Evolutionary conservation across 2,797 vertebrate genomes (phyloP).

Genomic region (Notamacropus eugenii): DNA sequence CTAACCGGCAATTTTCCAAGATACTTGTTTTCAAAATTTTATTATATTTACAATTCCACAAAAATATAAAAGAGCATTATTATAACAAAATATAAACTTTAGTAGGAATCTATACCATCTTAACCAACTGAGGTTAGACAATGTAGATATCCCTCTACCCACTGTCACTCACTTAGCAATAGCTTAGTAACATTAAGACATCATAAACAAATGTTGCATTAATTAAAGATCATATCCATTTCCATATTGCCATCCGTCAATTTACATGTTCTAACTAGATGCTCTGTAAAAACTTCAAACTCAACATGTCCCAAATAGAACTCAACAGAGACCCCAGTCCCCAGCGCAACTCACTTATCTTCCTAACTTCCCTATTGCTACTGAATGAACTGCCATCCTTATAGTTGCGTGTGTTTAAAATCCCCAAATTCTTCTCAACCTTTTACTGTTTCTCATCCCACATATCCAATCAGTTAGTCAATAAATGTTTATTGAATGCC

Average conservation of each 20-base stretch:
- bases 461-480: not conserved
- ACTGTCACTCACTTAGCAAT: not conserved
- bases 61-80: not conserved
- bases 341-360: not conserved
- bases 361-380: not conserved
- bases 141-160: not conserved
- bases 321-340: too few species aligned
- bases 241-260: not conserved
- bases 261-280: not conserved
- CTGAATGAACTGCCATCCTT: not conserved
- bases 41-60: not conserved
- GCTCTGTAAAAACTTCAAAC: not conserved
- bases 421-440: not conserved
- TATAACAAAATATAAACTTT: not conserved
- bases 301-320: not conserved
- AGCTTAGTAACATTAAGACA: not conserved
- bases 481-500: not conserved
- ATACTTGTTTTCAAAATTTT: not conserved
- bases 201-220: not conserved
- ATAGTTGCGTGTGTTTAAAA: not conserved
- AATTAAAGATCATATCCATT: not conserved
- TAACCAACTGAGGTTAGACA: not conserved
- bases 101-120: not conserved
- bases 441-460: not conserved
- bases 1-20: not conserved